phyloP scores from a whole-genome alignment of 2,113 vertebrate genomes.

The Chloropsis hardwickii region DNA sequence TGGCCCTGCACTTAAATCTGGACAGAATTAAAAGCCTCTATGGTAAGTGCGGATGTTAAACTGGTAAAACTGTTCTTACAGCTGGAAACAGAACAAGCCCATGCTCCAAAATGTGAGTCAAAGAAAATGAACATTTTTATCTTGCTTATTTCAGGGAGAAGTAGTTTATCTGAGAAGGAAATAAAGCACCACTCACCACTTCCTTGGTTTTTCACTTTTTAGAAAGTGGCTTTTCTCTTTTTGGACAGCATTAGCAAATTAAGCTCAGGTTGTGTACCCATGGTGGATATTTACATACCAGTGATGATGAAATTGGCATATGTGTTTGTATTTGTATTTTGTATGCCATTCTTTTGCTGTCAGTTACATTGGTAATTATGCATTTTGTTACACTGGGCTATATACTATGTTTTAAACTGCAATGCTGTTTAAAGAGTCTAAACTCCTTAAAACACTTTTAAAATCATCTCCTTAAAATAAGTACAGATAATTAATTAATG shows the following conservation, averaged over 20 bases:
- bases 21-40: neutral
- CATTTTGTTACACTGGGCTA: neutral
- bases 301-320: neutral
- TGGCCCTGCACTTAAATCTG: neutral
- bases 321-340: neutral
- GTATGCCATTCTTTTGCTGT: neutral
- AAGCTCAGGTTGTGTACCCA: neutral
- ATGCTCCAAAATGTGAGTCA: neutral
- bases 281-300: neutral
- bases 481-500: neutral
- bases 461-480: neutral
- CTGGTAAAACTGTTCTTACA: neutral
- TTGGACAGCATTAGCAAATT: neutral
- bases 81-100: neutral
- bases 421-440: neutral
- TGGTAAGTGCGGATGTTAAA: neutral
- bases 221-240: neutral
- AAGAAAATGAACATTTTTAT: neutral
- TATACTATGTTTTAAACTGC: neutral
- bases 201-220: neutral
- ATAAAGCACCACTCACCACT: neutral
- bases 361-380: neutral
- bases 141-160: neutral
- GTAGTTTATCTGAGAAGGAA: neutral
- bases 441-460: neutral